Evolutionary conservation across 2,113 vertebrate species (phyloP).

Genomic region (Melanerpes aurifrons): DNA sequence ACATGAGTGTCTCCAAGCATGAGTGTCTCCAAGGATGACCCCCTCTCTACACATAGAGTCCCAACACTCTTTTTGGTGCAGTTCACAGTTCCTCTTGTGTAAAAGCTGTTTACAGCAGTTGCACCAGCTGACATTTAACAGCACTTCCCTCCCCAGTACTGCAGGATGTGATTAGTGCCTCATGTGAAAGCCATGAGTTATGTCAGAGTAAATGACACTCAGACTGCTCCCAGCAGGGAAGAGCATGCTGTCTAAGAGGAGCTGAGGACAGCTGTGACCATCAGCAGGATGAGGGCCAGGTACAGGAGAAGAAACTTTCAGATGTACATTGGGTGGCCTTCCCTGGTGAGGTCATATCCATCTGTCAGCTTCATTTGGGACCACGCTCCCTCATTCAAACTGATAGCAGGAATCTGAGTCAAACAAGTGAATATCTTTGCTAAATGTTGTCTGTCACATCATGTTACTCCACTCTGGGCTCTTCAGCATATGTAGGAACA

Average conservation of each 20-base stretch:
- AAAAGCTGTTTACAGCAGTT: neutral
- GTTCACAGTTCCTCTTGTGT: neutral
- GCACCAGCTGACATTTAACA: neutral
- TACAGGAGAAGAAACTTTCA: neutral
- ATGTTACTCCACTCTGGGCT: neutral
- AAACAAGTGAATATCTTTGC: slow-evolving; percentile 48
- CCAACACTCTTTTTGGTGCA: neutral
- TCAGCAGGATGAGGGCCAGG: neutral
- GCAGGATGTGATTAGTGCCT: neutral
- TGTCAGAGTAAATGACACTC: neutral
- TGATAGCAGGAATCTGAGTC: slow-evolving; percentile 42
- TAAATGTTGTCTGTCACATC: slow-evolving; percentile 69
- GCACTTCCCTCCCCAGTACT: neutral
- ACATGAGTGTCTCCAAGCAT: neutral
- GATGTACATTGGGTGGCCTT: neutral
- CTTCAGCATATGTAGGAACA: neutral
- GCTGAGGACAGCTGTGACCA: neutral
- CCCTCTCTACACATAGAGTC: neutral
- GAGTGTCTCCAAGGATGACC: neutral
- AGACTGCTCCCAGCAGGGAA: neutral
- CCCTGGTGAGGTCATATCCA: neutral
- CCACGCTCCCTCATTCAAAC: slow-evolving; percentile 17
- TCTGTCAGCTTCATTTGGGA: slow-evolving; percentile 24
- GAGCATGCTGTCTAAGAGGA: neutral
- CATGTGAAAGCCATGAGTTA: neutral